Evolutionary conservation across 2,888 invertebrate genomes (phyloP), one percentile per base, ranked within the genome.

Genomic region (Dryocosmus kuriphilus): DNA sequence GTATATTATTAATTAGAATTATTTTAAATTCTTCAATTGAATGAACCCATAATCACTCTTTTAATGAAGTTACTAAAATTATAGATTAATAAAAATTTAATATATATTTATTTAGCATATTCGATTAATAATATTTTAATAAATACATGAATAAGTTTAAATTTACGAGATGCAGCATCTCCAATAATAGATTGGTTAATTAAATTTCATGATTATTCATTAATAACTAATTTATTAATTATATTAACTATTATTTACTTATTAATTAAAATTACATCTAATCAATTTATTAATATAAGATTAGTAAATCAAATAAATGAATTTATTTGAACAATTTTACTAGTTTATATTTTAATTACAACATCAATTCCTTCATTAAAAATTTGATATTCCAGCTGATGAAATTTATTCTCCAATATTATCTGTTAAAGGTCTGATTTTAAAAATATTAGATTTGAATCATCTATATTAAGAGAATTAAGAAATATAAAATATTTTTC

Each of bases 191-290:
- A n/a, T n/a, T 65, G 94, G 93, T 92, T 94, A 92, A 93, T 92
- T 87, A 94, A 94, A 88, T 95, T 95, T 86, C 94, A 95, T 88
- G 94, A 95, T 90, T 93, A 94, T 85, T 92, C 93, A 2, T 86
- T 94, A 92, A 88, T 94, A 92, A 93, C 94, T 92, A 89, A 94
- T 90, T 90, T 93, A 84, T 93, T 94, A 92, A 94, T 94, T 92
- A 94, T 93, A 81, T 90, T 93, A 85, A 89, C 94, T 92, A 94
- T 94, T 27, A 87, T 93, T 0, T 94, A 94, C 88, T 88, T 94
- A 91, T 93, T 94, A 92, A 80, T 91, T 84, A 93, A 90, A 81
- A 87, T 94, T 92, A 91, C 93, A 87, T 93, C 93, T 90, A 94
- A 94, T 92, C 93, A 92, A 88, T 93, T 91, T 89, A 81, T 94